Percentiles rank a stretch among this genome's conserved stretches.
phyloP scores from a whole-genome alignment of 2,113 vertebrate genomes.

The Phodopus roborovskii region DNA sequence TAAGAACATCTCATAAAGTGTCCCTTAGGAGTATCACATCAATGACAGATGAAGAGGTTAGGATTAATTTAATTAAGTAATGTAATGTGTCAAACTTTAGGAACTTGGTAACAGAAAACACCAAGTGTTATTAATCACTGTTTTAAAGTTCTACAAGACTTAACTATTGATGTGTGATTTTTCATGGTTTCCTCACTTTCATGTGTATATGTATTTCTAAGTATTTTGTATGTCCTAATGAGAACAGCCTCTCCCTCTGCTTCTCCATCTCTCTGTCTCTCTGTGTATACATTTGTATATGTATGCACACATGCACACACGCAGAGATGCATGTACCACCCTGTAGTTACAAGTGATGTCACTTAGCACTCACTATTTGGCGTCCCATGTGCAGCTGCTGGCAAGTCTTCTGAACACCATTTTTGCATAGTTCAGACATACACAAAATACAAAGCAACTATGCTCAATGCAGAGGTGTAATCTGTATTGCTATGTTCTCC shows the following conservation, averaged over 20 bases:
- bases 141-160: background rate
- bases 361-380: background rate
- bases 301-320: background rate
- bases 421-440: background rate
- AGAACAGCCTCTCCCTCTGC: background rate
- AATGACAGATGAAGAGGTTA: constrained; percentile 67
- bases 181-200: constrained; percentile 24
- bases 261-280: background rate
- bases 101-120: background rate
- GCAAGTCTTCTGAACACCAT: constrained; percentile 1
- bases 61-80: constrained; percentile 31
- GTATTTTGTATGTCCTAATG: background rate
- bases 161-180: background rate
- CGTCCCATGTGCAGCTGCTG: background rate
- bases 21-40: constrained; percentile 63
- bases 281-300: too few relatives aligned
- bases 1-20: constrained; percentile 52
- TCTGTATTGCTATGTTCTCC: background rate
- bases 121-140: background rate
- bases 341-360: background rate
- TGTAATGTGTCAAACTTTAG: constrained; percentile 13
- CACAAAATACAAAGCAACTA: too few relatives aligned
- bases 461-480: background rate
- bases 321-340: background rate
- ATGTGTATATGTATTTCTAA: background rate